Evolutionary conservation across 2,113 vertebrate species (phyloP), one percentile per base, ranked within the genome.

Genomic region (Phycodurus eques): DNA sequence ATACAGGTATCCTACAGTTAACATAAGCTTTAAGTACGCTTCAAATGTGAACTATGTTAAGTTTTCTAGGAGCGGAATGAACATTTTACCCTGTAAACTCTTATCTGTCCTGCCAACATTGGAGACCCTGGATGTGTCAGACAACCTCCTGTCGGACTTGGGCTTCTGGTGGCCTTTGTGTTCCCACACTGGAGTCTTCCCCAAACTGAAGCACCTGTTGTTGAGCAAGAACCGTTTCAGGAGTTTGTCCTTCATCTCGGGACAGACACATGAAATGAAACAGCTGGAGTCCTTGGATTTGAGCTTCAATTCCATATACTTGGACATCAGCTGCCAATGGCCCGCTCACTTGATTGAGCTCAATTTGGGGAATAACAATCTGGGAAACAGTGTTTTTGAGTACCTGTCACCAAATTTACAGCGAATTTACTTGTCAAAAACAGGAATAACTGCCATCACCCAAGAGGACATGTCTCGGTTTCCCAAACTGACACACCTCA

Each of bases 111-210:
- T 92, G n/a, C 85, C 84, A 0, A 82, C 82, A 1, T 75, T 92
- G 27, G 74, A 89, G n/a, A 82, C 68, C 0, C 77, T 92, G 8
- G 90, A 91, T 4, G 68, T 92, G 8, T 88, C 90, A 0, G 78
- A 91, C 72, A 92, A 91, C 70, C 87, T 92, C 19, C 49, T 91
- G 42, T 12, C 70, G 1, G 87, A 90, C 3, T 33, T 10, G 0
- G 91, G 90, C 15, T 90, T 92, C 63, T 91, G 90, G 91, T 89
- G 87, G 88, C 56, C 49, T 27, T 3, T 4, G 0, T 91, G 88
- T 44, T 82, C 81, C 3, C 53, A 77, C 60, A 79, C 73, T n/a
- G 63, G 81, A 0, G 75, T 77, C 20, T 92, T 91, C 67, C 86
- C 89, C 19, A 75, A 79, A 60, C 78, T 92, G 51, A 88, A 33